Percentiles rank a stretch among this genome's conserved stretches.
phyloP scores from a whole-genome alignment of 2,888 invertebrate genomes.

The Panopea generosa region DNA sequence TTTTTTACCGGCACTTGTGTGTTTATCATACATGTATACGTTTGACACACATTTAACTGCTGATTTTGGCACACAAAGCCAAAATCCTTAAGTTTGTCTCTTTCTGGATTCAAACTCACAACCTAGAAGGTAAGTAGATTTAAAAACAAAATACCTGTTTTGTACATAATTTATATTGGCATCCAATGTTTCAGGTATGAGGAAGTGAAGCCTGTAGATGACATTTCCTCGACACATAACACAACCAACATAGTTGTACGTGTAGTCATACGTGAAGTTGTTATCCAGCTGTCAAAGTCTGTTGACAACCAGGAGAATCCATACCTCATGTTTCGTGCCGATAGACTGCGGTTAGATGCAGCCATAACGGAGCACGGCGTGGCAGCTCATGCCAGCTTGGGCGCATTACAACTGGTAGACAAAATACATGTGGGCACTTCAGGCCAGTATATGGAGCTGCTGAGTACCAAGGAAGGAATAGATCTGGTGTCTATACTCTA shows the following conservation, averaged over 20 bases:
- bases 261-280: slow-evolving; percentile 90
- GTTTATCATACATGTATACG: too few species aligned
- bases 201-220: slow-evolving; percentile 93
- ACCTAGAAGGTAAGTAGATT: too few species aligned
- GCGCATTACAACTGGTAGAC: slow-evolving; percentile 90
- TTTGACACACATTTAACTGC: too few species aligned
- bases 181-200: slow-evolving; percentile 87
- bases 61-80: too few species aligned
- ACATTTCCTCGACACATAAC: slow-evolving; percentile 92
- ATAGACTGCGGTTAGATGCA: slow-evolving; percentile 89
- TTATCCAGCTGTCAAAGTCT: slow-evolving; percentile 89
- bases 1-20: too few species aligned
- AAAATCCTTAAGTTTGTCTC: too few species aligned
- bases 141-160: too few species aligned
- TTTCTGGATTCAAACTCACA: too few species aligned
- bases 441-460: slow-evolving; percentile 92
- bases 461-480: slow-evolving; percentile 87
- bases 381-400: slow-evolving; percentile 90
- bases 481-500: slow-evolving; percentile 91
- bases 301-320: slow-evolving; percentile 90
- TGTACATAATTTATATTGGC: too few species aligned
- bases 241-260: slow-evolving; percentile 90
- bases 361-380: slow-evolving; percentile 93
- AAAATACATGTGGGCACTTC: slow-evolving; percentile 90
- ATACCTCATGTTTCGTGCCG: slow-evolving; percentile 91